Base-by-base conservation (phyloP, 2,888 invertebrate genomes). In the Amblyjoppa proteus region DNA sequence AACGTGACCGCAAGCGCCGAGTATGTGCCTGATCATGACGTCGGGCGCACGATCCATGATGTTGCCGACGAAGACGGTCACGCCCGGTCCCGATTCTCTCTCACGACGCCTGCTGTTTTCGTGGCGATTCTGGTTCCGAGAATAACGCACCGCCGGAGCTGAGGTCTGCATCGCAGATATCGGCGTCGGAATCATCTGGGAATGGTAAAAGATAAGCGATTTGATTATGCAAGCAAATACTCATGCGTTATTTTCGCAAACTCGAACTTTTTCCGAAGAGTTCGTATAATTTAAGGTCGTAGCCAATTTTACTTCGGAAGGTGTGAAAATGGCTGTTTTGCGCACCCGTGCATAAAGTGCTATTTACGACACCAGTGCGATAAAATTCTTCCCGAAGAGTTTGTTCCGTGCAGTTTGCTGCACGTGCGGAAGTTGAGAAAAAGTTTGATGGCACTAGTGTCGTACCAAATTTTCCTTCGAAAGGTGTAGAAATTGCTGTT, bases 31-130 rank as follows among this genome's bases (percentile, higher is more conserved):
- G 56, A 99, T 97, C 97, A 99, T 98, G 11, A 97, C 96, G 94
- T 99, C 99, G 0, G 99, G 98, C 58, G 98, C 99, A 90, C 97
- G 96, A 90, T 99, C 98, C 92, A 98, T 97, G 82, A 99, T 99
- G 94, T 99, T 99, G 69, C 99, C 99, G 71, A 99, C 98, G 95
- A 99, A 99, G 2, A 99, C 99, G 0, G 99, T 99, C 51, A 99
- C 98, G 0, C 98, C 97, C 0, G 99, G 99, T 0, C 98, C 98
- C 2, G 92, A 89, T 87, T 94, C 94, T 82, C 94, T 89, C 84
- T 94, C 94, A 1, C 94, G 91, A 49, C 92, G 92, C 41, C 93
- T 91, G 81, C 91, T 92, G 78, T 92, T 92, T 79, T 93, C 93
- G 85, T 94, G 92, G 3, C 94, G 91, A 85, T 91, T 92, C 87